phyloP scores from a whole-genome alignment of 2,113 vertebrate genomes.

The Daphoenositta chrysoptera region DNA sequence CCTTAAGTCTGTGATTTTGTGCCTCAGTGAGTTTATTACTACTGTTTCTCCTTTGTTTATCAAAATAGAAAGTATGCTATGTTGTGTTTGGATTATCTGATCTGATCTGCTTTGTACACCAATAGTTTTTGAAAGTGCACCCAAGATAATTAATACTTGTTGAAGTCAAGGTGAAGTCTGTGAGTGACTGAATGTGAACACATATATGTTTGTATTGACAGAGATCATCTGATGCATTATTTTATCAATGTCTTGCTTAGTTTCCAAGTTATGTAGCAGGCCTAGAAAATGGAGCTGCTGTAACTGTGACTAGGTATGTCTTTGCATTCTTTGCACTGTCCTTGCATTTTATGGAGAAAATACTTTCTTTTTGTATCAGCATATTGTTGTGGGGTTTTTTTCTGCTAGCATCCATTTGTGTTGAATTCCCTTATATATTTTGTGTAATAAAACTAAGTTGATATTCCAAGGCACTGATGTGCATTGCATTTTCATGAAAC shows the following conservation, averaged over 20 bases:
- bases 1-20: background rate
- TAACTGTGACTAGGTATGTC: background rate
- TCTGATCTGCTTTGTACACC: background rate
- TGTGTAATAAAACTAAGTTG: background rate
- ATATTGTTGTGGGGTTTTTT: background rate
- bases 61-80: background rate
- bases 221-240: background rate
- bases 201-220: background rate
- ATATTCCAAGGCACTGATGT: background rate
- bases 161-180: background rate
- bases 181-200: background rate
- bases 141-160: background rate
- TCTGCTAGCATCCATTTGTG: background rate
- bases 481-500: background rate
- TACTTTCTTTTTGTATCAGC: background rate
- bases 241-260: background rate
- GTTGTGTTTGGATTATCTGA: background rate
- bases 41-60: background rate
- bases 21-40: background rate
- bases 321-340: background rate
- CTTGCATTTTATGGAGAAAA: background rate
- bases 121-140: background rate
- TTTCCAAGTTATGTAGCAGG: background rate
- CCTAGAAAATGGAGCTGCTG: background rate
- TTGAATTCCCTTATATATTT: background rate